Percentiles rank a stretch among this genome's conserved stretches.
Evolutionary conservation across 2,113 vertebrate species (phyloP).

Genomic region (Felis catus): F.catus_Fca126_mat1.0 CM031421.1:28203501-28204000

Average conservation of each 20-base stretch:
- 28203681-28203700: constrained; percentile 60
- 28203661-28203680: constrained; percentile 70
- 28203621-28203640: constrained; percentile 73
- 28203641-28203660: constrained; percentile 69
- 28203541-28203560: not conserved
- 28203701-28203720: constrained; percentile 52
- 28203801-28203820: constrained; percentile 45
- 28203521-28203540: not conserved
- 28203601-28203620: constrained; percentile 64
- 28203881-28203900: not conserved
- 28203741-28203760: not conserved
- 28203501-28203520: not conserved
- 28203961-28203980: not conserved
- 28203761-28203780: not conserved
- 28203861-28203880: not conserved
- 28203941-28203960: not conserved
- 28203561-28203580: constrained; percentile 51
- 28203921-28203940: not conserved
- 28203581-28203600: constrained; percentile 79
- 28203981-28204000: not conserved
- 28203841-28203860: constrained; percentile 31
- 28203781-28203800: not conserved
- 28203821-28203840: constrained; percentile 48
- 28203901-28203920: not conserved
- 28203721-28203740: constrained; percentile 38